Base-by-base conservation (phyloP, 92 coral and sea anemone genomes). In the Porites cylindrica region DNA sequence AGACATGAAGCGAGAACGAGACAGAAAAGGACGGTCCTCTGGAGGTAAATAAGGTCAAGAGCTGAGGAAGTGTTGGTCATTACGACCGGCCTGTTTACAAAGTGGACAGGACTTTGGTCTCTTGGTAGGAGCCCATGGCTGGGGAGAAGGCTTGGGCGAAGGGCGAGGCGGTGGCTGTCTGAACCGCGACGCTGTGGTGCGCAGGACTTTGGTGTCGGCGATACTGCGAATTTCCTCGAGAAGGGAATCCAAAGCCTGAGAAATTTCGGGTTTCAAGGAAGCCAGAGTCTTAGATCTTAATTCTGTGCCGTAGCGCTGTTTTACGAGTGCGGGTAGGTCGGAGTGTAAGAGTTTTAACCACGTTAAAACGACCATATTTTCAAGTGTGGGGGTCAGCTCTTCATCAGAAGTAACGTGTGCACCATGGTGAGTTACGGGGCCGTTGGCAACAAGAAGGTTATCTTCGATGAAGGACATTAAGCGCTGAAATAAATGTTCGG, bases 241-340 rank as follows among this genome's bases (percentile, higher is more conserved):
- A 14, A 53, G 75, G 21, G 85, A 65, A 47, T 71, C 80, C 54
- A 85, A 21, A 64, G 79, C 78, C 53, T 60, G 65, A 4, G 18
- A 60, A 60, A 60, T 60, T 12, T 60, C 18, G 16, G 65, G 65
- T 60, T 60, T 66, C 29, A 82, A 76, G 18, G 77, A 63, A 60
- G 86, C 86, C 82, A 82, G 78, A 32, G 86, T 70, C 75, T 52
- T 53, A 29, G 86, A 71, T 18, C 78, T 53, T 32, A 82, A 63
- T 16, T 82, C 86, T n/a, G 82, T 83, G 78, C 88, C 88, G 74
- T 83, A 83, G 10, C 81, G 82, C 80, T 83, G 88, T 10, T 50
- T 58, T 71, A 79, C 62, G 70, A 58, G 47, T 19, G 78, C 72
- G 64, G 84, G 76, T 79, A 79, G 24, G 18, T 56, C 67, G 23